These are phyloP conservation scores for Pseudorhombus dupliciocellatus DNA, from an alignment of 2,113 vertebrate genomes.

Conservation along the genomic window DNA sequence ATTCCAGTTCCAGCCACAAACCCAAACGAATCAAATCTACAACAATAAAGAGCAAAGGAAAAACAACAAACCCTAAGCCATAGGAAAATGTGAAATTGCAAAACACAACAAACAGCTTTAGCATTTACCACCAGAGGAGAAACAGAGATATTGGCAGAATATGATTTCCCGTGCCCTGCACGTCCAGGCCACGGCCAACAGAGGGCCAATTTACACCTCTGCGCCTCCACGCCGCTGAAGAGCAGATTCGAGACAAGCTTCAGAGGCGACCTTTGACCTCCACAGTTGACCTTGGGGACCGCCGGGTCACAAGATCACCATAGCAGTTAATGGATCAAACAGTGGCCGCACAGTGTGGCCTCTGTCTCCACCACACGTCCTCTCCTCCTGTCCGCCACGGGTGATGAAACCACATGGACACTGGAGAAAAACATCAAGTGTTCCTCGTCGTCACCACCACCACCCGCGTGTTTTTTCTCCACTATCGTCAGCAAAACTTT, in stretches of 20 bases:
- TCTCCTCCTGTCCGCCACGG: slow-evolving; percentile 21
- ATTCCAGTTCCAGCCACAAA: too few species aligned
- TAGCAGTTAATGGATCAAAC: slow-evolving; percentile 63
- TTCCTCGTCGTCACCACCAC: neutral
- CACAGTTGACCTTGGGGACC: slow-evolving; percentile 30
- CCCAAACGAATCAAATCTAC: neutral
- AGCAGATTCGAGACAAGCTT: slow-evolving; percentile 39
- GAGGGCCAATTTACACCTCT: slow-evolving; percentile 46
- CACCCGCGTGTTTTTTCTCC: neutral
- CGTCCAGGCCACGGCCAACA: slow-evolving; percentile 5
- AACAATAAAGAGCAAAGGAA: too few species aligned
- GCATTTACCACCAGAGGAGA: too few species aligned
- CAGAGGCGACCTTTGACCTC: slow-evolving; percentile 61
- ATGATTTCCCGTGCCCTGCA: neutral
- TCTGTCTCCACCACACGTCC: slow-evolving; percentile 51
- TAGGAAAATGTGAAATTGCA: too few species aligned
- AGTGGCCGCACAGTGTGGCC: slow-evolving; percentile 44
- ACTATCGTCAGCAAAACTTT: slow-evolving; percentile 14
- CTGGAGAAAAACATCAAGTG: slow-evolving; percentile 46
- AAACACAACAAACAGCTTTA: too few species aligned
- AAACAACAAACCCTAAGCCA: too few species aligned
- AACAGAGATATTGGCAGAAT: too few species aligned
- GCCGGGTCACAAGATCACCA: slow-evolving; percentile 57
- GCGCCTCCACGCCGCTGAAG: neutral
- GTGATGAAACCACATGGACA: slow-evolving; percentile 66